A percentile compares a stretch with the other conserved stretches of the same genome.
Evolutionary conservation across 2,113 vertebrate species (phyloP).

Genomic region (Blennius ocellaris): DNA sequence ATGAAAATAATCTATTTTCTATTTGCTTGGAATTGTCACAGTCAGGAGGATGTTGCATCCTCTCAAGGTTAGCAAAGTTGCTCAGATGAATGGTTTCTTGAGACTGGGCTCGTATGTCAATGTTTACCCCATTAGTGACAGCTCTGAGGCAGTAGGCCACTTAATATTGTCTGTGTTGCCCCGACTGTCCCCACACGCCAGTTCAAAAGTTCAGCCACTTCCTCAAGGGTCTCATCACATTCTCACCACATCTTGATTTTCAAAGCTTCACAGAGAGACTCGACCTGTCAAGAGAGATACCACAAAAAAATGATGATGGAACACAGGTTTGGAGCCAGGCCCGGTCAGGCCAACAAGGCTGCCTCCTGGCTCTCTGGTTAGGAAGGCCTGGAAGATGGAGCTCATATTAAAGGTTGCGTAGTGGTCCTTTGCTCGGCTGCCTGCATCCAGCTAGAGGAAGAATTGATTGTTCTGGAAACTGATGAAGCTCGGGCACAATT

Average conservation of each 20-base stretch:
- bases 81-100: conserved; percentile 75
- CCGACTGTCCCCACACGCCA: conserved; percentile 63
- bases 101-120: conserved; percentile 78
- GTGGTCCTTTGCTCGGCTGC: conserved; percentile 83
- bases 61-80: conserved; percentile 75
- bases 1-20: conserved; percentile 73
- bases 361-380: conserved; percentile 87
- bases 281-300: conserved; percentile 86
- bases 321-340: conserved; percentile 84
- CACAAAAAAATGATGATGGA: conserved; percentile 88
- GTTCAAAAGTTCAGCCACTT: conserved; percentile 85
- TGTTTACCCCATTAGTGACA: conserved; percentile 83
- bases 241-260: conserved; percentile 81
- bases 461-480: conserved; percentile 94
- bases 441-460: conserved; percentile 88
- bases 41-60: conserved; percentile 65
- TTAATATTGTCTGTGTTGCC: conserved; percentile 74
- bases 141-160: conserved; percentile 75
- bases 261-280: conserved; percentile 76
- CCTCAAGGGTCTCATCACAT: conserved; percentile 83
- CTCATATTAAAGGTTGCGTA: conserved; percentile 90
- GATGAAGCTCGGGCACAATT: conserved; percentile 97
- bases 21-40: conserved; percentile 70
- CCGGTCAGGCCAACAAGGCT: conserved; percentile 75
- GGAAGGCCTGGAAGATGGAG: conserved; percentile 89